Conservation (phyloP, 2,888 invertebrate species). For the Bembecia ichneumoniformis region DNA sequence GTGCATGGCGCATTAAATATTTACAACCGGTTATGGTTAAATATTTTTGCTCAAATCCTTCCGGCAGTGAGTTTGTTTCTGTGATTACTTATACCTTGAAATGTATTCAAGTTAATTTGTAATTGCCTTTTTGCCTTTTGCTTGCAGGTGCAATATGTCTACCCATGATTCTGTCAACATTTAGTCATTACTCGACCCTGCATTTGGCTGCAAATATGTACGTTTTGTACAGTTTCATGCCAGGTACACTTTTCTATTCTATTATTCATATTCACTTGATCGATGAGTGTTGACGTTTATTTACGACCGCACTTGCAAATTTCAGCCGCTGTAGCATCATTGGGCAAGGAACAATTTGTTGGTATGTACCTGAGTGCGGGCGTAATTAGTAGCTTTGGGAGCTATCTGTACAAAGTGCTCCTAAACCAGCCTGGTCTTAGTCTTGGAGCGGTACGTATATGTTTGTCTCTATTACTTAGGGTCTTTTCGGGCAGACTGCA, state of each 20-base stretch:
- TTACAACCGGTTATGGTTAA: slow-evolving; percentile 82
- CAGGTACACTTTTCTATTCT: slow-evolving; percentile 30
- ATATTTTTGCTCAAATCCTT: slow-evolving; percentile 89
- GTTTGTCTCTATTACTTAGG: no score
- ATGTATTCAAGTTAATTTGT: no score
- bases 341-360: slow-evolving; percentile 94
- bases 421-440: slow-evolving; percentile 82
- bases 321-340: slow-evolving; percentile 76
- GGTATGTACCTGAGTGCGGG: slow-evolving; percentile 92
- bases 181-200: slow-evolving; percentile 90
- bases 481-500: no score
- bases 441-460: slow-evolving; percentile 88
- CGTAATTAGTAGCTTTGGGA: slow-evolving; percentile 87
- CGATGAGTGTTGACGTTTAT: not conserved
- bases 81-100: no score
- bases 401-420: slow-evolving; percentile 84
- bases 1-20: slow-evolving; percentile 84
- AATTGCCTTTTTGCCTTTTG: slow-evolving; percentile 4
- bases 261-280: not conserved
- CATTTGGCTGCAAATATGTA: slow-evolving; percentile 97
- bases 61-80: slow-evolving; percentile 73
- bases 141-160: slow-evolving; percentile 79
- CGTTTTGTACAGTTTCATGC: slow-evolving; percentile 89
- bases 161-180: slow-evolving; percentile 94
- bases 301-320: slow-evolving; percentile 12